Evolutionary conservation across 2,113 vertebrate species (phyloP).

Genomic region (Bombycilla garrulus): DNA sequence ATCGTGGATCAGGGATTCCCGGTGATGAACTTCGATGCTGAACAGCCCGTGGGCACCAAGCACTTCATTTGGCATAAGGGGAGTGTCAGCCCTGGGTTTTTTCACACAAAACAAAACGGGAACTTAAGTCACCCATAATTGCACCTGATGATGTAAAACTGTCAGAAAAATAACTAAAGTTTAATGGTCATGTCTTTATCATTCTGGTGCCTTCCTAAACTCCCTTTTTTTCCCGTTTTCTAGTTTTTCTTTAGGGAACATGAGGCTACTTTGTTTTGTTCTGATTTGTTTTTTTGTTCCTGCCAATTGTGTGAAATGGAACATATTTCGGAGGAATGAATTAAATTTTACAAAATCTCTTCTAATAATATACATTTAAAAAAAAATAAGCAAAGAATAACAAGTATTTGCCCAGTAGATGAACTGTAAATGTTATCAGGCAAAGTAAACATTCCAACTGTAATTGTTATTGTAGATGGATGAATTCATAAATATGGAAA

Average conservation of each 20-base stretch:
- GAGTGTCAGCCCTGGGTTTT: background rate
- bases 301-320: background rate
- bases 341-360: conserved; percentile 53
- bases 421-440: conserved; percentile 69
- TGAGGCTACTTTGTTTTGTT: background rate
- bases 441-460: conserved; percentile 70
- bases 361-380: conserved; percentile 44
- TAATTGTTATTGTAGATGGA: conserved; percentile 69
- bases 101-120: background rate
- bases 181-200: background rate
- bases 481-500: conserved; percentile 68
- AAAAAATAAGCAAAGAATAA: conserved; percentile 65
- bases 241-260: background rate
- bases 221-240: background rate
- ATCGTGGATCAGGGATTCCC: background rate
- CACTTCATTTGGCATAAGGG: rapidly evolving
- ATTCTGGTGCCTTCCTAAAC: background rate
- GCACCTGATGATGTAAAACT: background rate
- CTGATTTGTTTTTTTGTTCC: background rate
- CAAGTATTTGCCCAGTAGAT: conserved; percentile 65
- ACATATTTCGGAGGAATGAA: conserved; percentile 33
- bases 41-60: background rate
- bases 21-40: rapidly evolving
- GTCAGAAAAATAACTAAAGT: background rate
- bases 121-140: background rate